These are phyloP conservation scores for Vulpes lagopus DNA, from an alignment of 2,113 vertebrate genomes.

Conservation along the genomic window DNA sequence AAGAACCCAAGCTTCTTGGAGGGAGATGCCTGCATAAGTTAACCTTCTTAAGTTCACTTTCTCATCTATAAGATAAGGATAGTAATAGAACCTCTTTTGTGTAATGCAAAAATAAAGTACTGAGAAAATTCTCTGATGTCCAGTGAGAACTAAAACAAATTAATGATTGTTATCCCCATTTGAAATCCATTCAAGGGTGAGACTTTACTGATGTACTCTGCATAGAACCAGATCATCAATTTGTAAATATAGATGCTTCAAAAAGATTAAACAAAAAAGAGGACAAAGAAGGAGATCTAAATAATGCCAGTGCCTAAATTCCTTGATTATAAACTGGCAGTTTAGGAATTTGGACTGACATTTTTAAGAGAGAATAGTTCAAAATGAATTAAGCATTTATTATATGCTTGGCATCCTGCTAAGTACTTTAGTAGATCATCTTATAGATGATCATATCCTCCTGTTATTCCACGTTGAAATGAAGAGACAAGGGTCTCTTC, in stretches of 20 bases:
- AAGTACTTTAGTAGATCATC: not conserved
- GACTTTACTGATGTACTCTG: not conserved
- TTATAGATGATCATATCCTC: not conserved
- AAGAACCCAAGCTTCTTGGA: not conserved
- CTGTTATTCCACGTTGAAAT: not conserved
- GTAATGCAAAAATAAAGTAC: not conserved
- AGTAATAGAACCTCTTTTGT: not conserved
- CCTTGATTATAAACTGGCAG: not conserved
- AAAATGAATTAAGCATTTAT: not conserved
- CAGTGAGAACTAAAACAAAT: not conserved
- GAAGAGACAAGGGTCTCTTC: not conserved
- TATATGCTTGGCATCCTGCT: not conserved
- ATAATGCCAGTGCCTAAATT: not conserved
- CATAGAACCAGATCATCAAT: not conserved
- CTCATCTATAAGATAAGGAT: not conserved
- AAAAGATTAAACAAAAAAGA: not conserved
- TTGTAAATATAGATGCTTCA: slow-evolving; percentile 10
- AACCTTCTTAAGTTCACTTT: not conserved
- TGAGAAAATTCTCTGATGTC: not conserved
- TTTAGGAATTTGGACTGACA: not conserved
- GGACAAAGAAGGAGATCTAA: not conserved
- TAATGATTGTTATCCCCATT: not conserved
- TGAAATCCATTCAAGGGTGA: not conserved
- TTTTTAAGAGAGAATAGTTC: slow-evolving; percentile 20
- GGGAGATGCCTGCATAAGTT: not conserved